Evolutionary conservation across 2,888 invertebrate genomes (phyloP), one percentile per base, ranked within the genome.

Genomic region (Idaea biselata): DNA sequence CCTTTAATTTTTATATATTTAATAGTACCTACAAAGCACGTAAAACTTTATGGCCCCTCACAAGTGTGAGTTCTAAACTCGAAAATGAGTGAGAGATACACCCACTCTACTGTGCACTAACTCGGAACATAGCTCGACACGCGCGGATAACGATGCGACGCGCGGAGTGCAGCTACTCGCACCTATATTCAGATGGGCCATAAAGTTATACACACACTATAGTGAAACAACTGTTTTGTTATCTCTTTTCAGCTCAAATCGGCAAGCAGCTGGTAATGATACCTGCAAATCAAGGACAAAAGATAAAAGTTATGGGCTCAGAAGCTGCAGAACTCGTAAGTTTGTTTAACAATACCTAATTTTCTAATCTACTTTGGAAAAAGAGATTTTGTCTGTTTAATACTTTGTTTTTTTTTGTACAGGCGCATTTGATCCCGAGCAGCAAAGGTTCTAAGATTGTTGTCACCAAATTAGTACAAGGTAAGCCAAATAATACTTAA

Each of bases 201-300:
- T 25, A 25, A 25, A 25, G 53, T 11, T 16, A 11, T 18, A 18
- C 6, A 16, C 11, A 17, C 14, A 16, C 3, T 56, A 11, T 33
- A 44, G 14, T 44, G 32, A 32, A n/a, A n/a, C 25, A 25, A 25
- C 25, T 25, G 25, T 25, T 3, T 25, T 5, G 25, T 25, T 25
- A 25, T 25, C 59, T 58, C 33, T 63, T 84, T 79, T 6, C 78
- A 89, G 92, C 91, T 63, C 87, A 89, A 80, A 78, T 90, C 58
- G 91, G 90, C 2, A 89, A 91, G 63, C 90, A 92, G 68, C 68
- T 89, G 14, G 83, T 91, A 16, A 83, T 89, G 81, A 70, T 91
- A 75, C 86, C 89, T 0, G 72, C 84, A 0, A 73, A 76, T 71
- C 86, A 80, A 68, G 86, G 80, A 56, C 87, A 87, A 68, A 93